Percentiles rank a stretch among this genome's conserved stretches.
Conservation (phyloP, 1,140 invertebrate genomes). For the Penaeus japonicus region DNA sequence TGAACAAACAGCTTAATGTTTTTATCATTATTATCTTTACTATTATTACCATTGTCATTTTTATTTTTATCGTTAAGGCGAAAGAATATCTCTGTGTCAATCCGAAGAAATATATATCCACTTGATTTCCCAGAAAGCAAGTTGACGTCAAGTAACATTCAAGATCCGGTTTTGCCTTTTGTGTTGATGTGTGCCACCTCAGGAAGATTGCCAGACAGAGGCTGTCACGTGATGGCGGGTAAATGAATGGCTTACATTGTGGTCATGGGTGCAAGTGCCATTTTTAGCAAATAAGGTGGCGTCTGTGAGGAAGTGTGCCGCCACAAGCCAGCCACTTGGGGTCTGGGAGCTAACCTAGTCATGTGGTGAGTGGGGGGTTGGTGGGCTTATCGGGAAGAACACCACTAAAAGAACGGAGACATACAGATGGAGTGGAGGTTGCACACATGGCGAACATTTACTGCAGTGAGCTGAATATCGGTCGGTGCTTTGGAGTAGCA, state of each 20-base stretch:
- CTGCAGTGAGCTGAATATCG: not conserved
- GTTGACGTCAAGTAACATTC: conserved; percentile 47
- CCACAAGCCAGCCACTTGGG: conserved; percentile 48
- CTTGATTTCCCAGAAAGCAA: not conserved
- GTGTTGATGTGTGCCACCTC: conserved; percentile 40
- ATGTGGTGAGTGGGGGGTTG: conserved; percentile 49
- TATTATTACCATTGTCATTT: too few relatives aligned
- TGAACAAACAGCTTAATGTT: not conserved
- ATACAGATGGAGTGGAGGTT: conserved; percentile 24
- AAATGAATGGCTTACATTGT: conserved; percentile 19
- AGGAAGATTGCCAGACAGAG: conserved; percentile 43
- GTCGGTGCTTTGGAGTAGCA: too few relatives aligned
- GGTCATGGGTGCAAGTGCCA: conserved; percentile 47
- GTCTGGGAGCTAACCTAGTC: conserved; percentile 49
- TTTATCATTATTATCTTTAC: not conserved
- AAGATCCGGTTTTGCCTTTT: conserved; percentile 29
- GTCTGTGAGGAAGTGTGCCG: conserved; percentile 19
- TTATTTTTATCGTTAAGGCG: too few relatives aligned
- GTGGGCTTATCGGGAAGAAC: conserved; percentile 32
- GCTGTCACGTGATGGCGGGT: conserved; percentile 25
- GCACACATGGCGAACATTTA: not conserved
- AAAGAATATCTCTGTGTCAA: too few relatives aligned
- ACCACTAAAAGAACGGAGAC: conserved; percentile 37
- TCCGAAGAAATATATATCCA: too few relatives aligned
- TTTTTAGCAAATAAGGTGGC: conserved; percentile 49